Base-by-base conservation (phyloP, 2,797 vertebrate genomes). In the Acanthopagrus latus region DNA sequence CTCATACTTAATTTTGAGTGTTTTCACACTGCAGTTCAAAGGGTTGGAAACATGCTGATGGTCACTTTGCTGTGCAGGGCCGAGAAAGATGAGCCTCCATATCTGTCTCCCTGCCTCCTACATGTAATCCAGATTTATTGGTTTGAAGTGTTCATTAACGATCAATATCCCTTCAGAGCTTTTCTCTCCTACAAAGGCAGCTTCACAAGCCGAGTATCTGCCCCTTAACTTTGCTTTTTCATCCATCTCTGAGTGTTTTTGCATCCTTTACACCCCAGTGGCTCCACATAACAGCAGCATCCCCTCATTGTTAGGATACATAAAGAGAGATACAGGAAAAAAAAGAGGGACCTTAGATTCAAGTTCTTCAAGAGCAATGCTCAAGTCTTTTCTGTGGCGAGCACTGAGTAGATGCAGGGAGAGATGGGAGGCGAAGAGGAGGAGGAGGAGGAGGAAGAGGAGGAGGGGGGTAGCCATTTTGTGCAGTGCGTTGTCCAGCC, bases 401-500 rank as follows among this genome's bases (percentile, higher is more conserved):
- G 66, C 16, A 41, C 62, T 13, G 62, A 80, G 77, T 75, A 85
- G 83, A 79, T 58, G n/a, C 70, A 74, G 78, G 70, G 66, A 71
- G 84, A 78, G 76, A 70, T 33, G 63, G 58, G 63, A 72, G 60
- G 73, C 41, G 52, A 50, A 57, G 73, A 58, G 63, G 47, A 1
- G 50, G 56, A 25, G 52, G 51, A 46, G 56, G 25, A 50, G 55
- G 46, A 16, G 14, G 48, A 21, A 56, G 43, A 27, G 11, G 21
- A 29, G 47, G 56, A 44, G 55, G 13, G 73, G 68, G 72, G 82
- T 80, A 89, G 93, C 90, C 93, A 94, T 86, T 95, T 94, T 94
- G 94, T 92, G 89, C 86, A 89, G 90, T 91, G 88, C 86, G 86
- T 91, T 57, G 94, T 93, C 94, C 92, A 89, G 88, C 84, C 91